Evolutionary conservation across 2,797 vertebrate genomes (phyloP).

Genomic region (Poecilia picta): DNA sequence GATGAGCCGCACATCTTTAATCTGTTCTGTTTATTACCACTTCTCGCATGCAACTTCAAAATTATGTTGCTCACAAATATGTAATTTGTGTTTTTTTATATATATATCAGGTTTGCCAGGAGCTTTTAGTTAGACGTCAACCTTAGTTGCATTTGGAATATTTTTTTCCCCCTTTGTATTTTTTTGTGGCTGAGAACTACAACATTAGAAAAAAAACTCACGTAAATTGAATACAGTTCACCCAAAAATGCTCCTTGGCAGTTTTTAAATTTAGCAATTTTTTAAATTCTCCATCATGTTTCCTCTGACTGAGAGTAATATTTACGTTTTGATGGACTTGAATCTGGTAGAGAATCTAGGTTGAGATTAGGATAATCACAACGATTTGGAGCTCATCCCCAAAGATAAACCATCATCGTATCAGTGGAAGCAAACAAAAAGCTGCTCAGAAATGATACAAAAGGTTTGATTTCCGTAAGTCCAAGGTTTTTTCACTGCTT

Average conservation of each 20-base stretch:
- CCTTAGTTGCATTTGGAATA: background rate
- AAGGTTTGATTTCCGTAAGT: background rate
- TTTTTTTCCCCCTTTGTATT: background rate
- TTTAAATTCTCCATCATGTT: background rate
- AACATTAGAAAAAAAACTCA: background rate
- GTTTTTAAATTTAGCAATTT: background rate
- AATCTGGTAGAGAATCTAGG: background rate
- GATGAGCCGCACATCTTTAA: background rate
- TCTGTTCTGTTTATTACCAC: background rate
- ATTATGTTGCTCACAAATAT: slow-evolving; percentile 8
- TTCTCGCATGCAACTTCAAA: background rate
- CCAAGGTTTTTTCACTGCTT: background rate
- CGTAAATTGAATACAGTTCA: background rate
- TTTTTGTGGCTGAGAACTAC: background rate
- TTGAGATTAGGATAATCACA: background rate
- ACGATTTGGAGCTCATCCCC: background rate
- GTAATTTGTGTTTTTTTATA: slow-evolving; percentile 2
- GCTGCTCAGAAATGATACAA: background rate
- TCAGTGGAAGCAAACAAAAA: background rate
- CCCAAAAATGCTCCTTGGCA: background rate
- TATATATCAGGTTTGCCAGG: background rate
- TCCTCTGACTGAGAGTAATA: background rate
- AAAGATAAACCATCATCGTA: background rate
- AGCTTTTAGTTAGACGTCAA: background rate
- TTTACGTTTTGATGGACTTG: background rate